These are phyloP conservation scores for Ischnus inquisitorius DNA, from an alignment of 2,888 invertebrate species.

Conservation along the genomic window DNA sequence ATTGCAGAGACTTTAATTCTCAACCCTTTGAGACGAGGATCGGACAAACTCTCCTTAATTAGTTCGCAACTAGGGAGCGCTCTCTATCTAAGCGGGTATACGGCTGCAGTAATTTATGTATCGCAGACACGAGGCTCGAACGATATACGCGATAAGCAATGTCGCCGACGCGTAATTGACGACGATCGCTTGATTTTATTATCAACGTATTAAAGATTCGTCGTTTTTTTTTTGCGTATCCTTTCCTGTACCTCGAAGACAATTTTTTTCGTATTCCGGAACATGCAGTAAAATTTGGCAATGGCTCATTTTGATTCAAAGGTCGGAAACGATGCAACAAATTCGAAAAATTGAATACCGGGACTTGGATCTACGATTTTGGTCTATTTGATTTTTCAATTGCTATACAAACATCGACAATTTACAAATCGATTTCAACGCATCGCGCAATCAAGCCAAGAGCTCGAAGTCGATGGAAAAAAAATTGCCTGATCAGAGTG, in stretches of 20 bases:
- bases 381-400: neutral
- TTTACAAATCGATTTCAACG: neutral
- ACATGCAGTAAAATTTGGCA: too few relatives aligned
- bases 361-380: too few relatives aligned
- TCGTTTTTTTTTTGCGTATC: neutral
- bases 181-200: neutral
- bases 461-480: constrained; percentile 34
- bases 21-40: constrained; percentile 2
- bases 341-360: too few relatives aligned
- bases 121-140: neutral
- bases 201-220: neutral
- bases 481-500: constrained; percentile 76
- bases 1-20: neutral
- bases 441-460: neutral
- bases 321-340: too few relatives aligned
- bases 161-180: neutral
- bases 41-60: constrained; percentile 14
- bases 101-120: neutral
- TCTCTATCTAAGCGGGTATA: neutral
- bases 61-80: neutral
- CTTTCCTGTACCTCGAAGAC: neutral
- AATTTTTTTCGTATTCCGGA: neutral
- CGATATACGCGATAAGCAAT: neutral
- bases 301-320: too few relatives aligned
- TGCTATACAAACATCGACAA: neutral